Evolutionary conservation across 1,140 invertebrate genomes (phyloP), one percentile per base, ranked within the genome.

Genomic region (Telenomus remus): DNA sequence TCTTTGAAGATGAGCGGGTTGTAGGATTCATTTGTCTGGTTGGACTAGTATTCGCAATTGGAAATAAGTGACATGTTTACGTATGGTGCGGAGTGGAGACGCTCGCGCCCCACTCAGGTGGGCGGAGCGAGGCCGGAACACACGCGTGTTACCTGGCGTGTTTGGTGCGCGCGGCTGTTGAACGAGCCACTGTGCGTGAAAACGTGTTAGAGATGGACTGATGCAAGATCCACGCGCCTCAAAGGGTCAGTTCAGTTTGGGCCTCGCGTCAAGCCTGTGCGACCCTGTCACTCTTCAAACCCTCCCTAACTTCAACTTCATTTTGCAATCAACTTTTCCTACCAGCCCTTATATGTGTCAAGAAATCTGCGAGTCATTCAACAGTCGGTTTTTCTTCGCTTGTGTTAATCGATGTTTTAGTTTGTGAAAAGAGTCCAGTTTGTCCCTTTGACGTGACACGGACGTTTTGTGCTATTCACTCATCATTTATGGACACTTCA

Each of bases 171-270:
- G 57, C 57, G 64, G 59, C 48, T 70, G 60, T 59, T 60, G 54
- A 51, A 37, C 56, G 59, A 73, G 68, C 69, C 65, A 72, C 64
- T 66, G 69, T 73, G 69, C 65, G 75, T 73, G 65, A 75, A 74
- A 68, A 61, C 61, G 60, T 50, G 55, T 19, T 47, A 57, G 65
- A 74, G 64, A 74, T 59, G 50, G 60, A 66, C 63, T 63, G 70
- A 63, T 42, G 42, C 39, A 42, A 54, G 54, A 64, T 61, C 46
- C 73, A 63, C 66, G 73, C 60, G 66, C 48, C 50, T 63, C 48
- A 47, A 70, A 65, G 56, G 71, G 65, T 66, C 65, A 70, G 76
- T 70, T 74, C 66, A 68, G 65, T 71, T 50, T 66, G 76, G 70
- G 76, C 71, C 70, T 73, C 66, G 70, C 70, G 72, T 61, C 66